Percentiles rank a stretch among this genome's conserved stretches.
Evolutionary conservation across 2,888 invertebrate species (phyloP).

Genomic region (Dexiosoma caninum): DNA sequence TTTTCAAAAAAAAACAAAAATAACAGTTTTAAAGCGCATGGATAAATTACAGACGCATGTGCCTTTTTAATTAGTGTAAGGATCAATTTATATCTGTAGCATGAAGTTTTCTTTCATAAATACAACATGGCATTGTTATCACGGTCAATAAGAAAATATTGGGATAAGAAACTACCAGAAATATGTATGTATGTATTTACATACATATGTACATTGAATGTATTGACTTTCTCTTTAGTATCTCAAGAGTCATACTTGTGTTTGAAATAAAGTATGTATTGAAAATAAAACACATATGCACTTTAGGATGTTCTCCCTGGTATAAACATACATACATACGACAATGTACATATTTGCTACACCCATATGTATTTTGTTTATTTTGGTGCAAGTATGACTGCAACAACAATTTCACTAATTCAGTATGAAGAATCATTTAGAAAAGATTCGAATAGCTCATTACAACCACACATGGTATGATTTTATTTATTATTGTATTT

Average conservation of each 20-base stretch:
- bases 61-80: conserved; percentile 50
- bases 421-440: conserved; percentile 29
- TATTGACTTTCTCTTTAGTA: neutral
- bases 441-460: neutral
- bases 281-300: conserved; percentile 15
- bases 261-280: conserved; percentile 5
- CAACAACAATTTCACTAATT: conserved; percentile 25
- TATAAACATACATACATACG: too few relatives aligned
- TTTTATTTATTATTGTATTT: neutral
- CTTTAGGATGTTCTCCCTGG: too few relatives aligned
- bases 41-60: conserved; percentile 47
- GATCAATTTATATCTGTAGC: conserved; percentile 30
- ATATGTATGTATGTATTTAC: too few relatives aligned
- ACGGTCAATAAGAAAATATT: neutral
- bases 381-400: conserved; percentile 17
- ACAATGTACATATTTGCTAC: too few relatives aligned
- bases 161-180: neutral
- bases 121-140: conserved; percentile 23
- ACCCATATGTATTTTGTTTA: neutral
- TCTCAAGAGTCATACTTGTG: conserved; percentile 19
- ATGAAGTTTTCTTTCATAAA: conserved; percentile 21
- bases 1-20: too few relatives aligned
- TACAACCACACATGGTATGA: conserved; percentile 15
- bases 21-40: neutral
- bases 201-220: neutral